A percentile compares a stretch with the other conserved stretches of the same genome.
phyloP scores from a whole-genome alignment of 2,797 vertebrate genomes.

The Bradypodion ventrale region DNA sequence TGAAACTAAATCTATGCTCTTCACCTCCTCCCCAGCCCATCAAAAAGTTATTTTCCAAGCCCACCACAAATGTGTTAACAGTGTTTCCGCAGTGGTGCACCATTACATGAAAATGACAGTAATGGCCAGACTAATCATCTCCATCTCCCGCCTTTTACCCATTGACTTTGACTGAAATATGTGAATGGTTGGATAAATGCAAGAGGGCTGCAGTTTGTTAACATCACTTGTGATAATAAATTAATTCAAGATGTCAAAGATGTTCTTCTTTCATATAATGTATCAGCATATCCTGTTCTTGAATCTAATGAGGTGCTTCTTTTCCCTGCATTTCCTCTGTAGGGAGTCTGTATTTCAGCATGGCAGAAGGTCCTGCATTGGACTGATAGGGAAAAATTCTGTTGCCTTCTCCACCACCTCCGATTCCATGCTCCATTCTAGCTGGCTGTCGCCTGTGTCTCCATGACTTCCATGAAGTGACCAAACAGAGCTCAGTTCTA shows the following conservation, averaged over 20 bases:
- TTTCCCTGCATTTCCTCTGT: neutral
- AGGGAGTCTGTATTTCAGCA: neutral
- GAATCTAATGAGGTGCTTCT: neutral
- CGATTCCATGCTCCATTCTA: neutral
- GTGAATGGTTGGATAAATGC: constrained; percentile 55
- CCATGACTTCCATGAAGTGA: no score
- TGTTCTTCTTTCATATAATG: neutral
- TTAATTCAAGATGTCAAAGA: constrained; percentile 57
- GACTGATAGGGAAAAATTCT: neutral
- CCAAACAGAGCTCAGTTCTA: no score
- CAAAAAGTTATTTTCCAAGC: constrained; percentile 21
- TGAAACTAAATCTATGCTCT: constrained; percentile 11
- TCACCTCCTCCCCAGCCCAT: neutral
- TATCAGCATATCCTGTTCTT: constrained; percentile 14
- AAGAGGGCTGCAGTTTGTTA: constrained; percentile 45
- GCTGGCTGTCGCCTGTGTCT: no score
- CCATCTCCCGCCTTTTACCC: constrained; percentile 54
- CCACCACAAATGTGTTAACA: constrained; percentile 31
- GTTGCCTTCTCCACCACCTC: neutral
- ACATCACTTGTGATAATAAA: constrained; percentile 41
- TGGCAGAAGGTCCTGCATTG: neutral
- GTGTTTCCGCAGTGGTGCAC: constrained; percentile 45
- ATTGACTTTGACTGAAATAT: constrained; percentile 52
- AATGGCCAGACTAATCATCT: constrained; percentile 53
- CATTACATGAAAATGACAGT: constrained; percentile 47